Conservation (phyloP, 2,888 invertebrate species). For the Cephus sareptanus region DNA sequence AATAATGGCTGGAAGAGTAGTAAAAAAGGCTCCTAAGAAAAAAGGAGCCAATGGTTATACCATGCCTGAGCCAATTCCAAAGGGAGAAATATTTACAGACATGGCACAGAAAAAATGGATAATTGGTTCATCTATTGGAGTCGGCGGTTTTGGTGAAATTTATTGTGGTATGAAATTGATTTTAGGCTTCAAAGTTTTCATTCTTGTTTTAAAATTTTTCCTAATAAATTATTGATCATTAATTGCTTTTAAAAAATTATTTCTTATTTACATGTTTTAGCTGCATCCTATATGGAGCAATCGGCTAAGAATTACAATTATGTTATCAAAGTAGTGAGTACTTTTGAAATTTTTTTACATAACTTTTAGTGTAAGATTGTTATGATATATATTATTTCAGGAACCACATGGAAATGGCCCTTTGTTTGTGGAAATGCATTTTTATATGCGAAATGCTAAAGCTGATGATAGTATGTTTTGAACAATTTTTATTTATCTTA, state of each 20-base stretch:
- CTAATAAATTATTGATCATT: background rate
- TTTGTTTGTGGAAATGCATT: constrained; percentile 93
- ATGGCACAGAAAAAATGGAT: constrained; percentile 84
- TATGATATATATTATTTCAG: constrained; percentile 62
- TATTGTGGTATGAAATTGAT: constrained; percentile 79
- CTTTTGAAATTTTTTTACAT: constrained; percentile 7
- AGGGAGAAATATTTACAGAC: constrained; percentile 83
- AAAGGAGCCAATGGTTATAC: constrained; percentile 68
- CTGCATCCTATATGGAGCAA: constrained; percentile 67
- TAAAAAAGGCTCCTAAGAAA: constrained; percentile 56
- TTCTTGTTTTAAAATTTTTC: background rate
- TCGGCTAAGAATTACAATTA: constrained; percentile 72
- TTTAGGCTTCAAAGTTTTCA: background rate
- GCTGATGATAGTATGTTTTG: constrained; percentile 72
- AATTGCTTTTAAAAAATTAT: constrained; percentile 4
- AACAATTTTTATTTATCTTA: background rate
- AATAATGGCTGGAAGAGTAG: constrained; percentile 50
- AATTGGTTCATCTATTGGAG: constrained; percentile 87
- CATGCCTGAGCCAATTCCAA: constrained; percentile 78
- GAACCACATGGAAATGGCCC: constrained; percentile 95
- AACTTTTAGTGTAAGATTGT: background rate
- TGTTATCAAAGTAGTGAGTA: constrained; percentile 84
- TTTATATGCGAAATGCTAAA: constrained; percentile 83
- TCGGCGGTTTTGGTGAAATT: constrained; percentile 95
- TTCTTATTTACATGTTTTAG: constrained; percentile 41